Base-by-base conservation (phyloP, 2,113 vertebrate species). In the Ciconia stormi region DNA sequence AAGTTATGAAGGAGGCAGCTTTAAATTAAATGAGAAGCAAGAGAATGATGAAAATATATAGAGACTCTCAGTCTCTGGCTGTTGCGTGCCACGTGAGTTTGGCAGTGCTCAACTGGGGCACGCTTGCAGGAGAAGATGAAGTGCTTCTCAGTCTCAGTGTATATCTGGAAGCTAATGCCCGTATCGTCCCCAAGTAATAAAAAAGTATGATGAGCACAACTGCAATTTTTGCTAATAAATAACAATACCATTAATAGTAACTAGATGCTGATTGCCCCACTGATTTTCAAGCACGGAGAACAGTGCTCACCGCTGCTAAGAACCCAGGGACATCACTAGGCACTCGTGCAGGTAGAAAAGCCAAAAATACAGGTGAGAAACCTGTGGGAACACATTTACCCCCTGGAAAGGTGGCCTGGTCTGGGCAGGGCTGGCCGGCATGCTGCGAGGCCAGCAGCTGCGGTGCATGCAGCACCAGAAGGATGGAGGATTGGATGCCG, bases 381-480 rank as follows among this genome's bases (percentile, higher is more conserved):
- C 13, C 8, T 13, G 19, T 15, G 12, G 22, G 36, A 72, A 29
- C 11, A 18, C 4, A 14, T 66, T 62, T 15, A 21, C 10, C 11
- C 23, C 27, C n/a, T 8, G n/a, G 29, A 26, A 59, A 30, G 7
- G 16, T 30, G 38, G 22, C 44, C 53, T n/a, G 30, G 27, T 27
- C 8, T 8, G n/a, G 53, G 17, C 73, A 84, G n/a, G 30, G 55
- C 59, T 18, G 22, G 16, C 22, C 0, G 0, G 25, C 1, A 1
- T 2, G 5, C 58, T 20, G 44, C 0, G 8, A 58, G 66, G 55
- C 12, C 1, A 15, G 30, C 16, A 36, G 40, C 84, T 20, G 82
- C 15, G 6, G 49, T 16, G 12, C 12, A 5, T 11, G 46, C 3
- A 1, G 21, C 11, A 10, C 6, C 50, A 63, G n/a, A 27, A 69